Evolutionary conservation across 2,888 invertebrate genomes (phyloP), one percentile per base, ranked within the genome.

Genomic region (Stenodema calcarata): DNA sequence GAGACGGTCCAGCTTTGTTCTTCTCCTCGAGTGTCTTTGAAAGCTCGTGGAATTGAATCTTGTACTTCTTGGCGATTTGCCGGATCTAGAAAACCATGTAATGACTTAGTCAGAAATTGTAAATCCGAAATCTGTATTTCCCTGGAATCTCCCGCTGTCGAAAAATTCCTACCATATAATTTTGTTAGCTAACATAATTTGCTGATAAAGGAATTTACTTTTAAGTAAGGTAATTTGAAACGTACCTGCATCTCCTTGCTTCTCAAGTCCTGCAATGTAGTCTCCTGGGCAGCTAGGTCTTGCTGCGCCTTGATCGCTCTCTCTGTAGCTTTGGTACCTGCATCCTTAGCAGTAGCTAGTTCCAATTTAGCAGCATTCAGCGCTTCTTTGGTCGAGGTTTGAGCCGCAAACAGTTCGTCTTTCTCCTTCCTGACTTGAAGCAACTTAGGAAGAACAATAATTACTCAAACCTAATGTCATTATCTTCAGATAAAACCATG

Each of bases 1-100:
- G 42, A 0, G 92, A 92, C 44, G 92, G 93, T 35, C 92, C 90
- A 86, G 90, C 91, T 89, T 92, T 93, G 88, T 92, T 93, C 89
- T 93, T 94, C 76, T 94, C 93, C 88, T 95, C 94, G 27, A 93
- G 92, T 18, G 93, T 93, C 90, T 95, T 95, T 0, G 93, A 92
- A 27, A 96, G 92, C 89, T 96, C 96, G 90, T 96, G 95, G 90
- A 93, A 97, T 89, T 95, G 96, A 12, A 94, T 95, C 91, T 98
- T 98, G 91, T 98, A 98, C 90, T 97, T 97, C 90, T 97, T 96
- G 7, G 98, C 98, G 89, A 98, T 96, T 91, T 96, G 97, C 89
- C 96, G 94, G 54, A 96, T 94, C 90, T 95, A 94, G 88, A 94
- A 87, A 62, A 42, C 30, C 3, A 81, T 2, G n/a, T n/a, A n/a